These are phyloP conservation scores for Prosapia bicincta DNA, from an alignment of 2,888 invertebrate genomes.

Conservation along the genomic window DNA sequence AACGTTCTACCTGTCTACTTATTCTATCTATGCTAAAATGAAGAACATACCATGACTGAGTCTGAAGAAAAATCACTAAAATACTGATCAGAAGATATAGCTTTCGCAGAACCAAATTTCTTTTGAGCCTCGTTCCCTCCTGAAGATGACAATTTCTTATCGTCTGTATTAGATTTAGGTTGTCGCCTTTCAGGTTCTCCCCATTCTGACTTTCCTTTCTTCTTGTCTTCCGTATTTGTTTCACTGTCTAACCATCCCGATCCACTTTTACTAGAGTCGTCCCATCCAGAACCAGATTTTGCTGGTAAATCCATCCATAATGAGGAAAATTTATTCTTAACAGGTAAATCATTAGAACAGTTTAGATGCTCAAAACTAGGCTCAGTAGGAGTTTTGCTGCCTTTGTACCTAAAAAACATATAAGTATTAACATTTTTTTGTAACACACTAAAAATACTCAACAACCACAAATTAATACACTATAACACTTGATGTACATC, in stretches of 20 bases:
- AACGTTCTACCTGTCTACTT: neutral
- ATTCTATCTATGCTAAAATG: no score
- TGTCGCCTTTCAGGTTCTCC: constrained; percentile 20
- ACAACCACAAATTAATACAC: no score
- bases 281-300: constrained; percentile 2
- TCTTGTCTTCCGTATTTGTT: neutral
- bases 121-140: constrained; percentile 73
- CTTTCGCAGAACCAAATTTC: constrained; percentile 96
- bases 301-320: neutral
- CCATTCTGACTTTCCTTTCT: neutral
- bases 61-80: constrained; percentile 63
- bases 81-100: constrained; percentile 96
- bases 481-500: no score
- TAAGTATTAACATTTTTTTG: neutral
- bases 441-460: no score
- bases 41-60: neutral
- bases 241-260: constrained; percentile 1
- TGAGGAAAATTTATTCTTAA: neutral
- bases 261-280: neutral
- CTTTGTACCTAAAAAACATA: constrained; percentile 23
- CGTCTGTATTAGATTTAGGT: neutral
- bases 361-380: neutral
- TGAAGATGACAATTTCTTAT: constrained; percentile 7
- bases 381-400: constrained; percentile 15
- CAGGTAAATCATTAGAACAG: neutral